Evolutionary conservation across 2,888 invertebrate species (phyloP), one percentile per base, ranked within the genome.

Genomic region (Tinea semifulvella): DNA sequence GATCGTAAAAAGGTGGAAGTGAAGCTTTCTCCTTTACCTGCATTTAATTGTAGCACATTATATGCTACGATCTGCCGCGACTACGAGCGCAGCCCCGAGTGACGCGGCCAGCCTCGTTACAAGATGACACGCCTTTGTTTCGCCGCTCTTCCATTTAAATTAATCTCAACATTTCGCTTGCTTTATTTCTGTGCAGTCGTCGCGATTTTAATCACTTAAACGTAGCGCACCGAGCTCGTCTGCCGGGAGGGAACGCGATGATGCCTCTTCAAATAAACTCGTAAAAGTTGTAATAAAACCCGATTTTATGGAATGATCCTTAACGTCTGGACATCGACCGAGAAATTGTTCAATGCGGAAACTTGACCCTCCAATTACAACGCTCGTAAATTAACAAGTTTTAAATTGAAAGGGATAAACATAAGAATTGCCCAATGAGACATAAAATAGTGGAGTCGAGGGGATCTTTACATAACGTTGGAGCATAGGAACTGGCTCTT

Each of bases 141-240:
- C 60, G 52, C 50, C 53, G 45, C 45, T 45, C 60, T 64, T 61
- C 65, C 66, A 72, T 75, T 74, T 69, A 73, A 73, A 74, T 74
- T 70, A 72, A 72, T 72, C 72, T 61, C 61, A 60, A 68, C 67
- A 62, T 64, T 68, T 60, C 63, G 56, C 56, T 55, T 55, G 55
- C 68, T 71, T 71, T 75, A 72, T 75, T 58, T 58, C 56, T 50
- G 54, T 53, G 63, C 68, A 58, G 60, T 59, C 57, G 58, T 58
- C 64, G 62, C 66, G 65, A 68, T 68, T 72, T 71, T 75, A 75
- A 76, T 77, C 75, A 76, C 74, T 75, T 70, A 75, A 67, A 59
- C 59, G 60, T 58, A 61, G 57, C 67, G 68, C 65, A 58, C 52
- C 60, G 51, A 52, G 45, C 50, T 11, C 40, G 26, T 25, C 31